Evolutionary conservation across 1,140 invertebrate species (phyloP).

Genomic region (Cepaea nemoralis): DNA sequence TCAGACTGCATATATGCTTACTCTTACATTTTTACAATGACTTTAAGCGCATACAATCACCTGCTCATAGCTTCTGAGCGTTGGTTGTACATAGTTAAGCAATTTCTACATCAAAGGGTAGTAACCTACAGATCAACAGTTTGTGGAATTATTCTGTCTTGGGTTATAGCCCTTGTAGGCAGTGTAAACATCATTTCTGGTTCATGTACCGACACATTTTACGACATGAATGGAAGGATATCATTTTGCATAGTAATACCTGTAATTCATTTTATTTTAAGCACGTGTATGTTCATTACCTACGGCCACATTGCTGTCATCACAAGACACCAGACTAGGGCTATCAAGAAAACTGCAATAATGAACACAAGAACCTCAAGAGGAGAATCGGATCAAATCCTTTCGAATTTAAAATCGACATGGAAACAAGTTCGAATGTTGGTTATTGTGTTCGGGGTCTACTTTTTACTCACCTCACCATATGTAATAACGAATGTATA

Average conservation of each 20-base stretch:
- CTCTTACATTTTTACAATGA: not conserved
- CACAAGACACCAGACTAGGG: not conserved
- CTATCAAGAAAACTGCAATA: not conserved
- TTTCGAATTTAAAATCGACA: not conserved
- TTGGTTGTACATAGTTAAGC: not conserved
- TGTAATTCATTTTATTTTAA: not conserved
- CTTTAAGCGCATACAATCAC: not conserved
- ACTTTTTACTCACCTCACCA: not conserved
- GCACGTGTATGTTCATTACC: not conserved
- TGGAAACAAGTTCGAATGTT: slow-evolving; percentile 4
- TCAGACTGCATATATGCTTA: not conserved
- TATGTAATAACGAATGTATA: not conserved
- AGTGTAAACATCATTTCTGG: not conserved
- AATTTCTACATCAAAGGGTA: not conserved
- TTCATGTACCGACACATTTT: not conserved
- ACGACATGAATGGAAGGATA: not conserved
- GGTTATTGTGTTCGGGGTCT: not conserved
- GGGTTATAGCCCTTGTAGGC: not conserved
- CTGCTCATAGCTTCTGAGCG: not conserved
- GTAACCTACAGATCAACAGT: not conserved
- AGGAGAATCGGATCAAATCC: not conserved
- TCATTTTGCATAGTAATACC: too few relatives aligned
- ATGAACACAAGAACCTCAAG: not conserved
- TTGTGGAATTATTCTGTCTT: not conserved
- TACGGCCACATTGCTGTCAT: not conserved